Evolutionary conservation across 2,888 invertebrate genomes (phyloP).

Genomic region (Drosophila parthenogenetica): DNA sequence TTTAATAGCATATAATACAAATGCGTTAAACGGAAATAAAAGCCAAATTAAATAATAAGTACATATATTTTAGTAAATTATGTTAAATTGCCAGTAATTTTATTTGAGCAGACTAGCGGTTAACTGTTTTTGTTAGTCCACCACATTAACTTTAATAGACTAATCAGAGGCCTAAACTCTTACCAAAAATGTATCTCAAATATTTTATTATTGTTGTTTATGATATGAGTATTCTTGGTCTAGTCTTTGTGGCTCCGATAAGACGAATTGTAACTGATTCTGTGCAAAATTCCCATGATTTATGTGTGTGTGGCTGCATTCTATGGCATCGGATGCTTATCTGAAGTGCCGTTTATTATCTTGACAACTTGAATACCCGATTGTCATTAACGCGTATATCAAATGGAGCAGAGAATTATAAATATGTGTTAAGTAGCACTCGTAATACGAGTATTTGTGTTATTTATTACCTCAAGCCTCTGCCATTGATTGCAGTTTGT

Average conservation of each 20-base stretch:
- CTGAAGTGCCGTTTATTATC: constrained; percentile 60
- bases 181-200: neutral
- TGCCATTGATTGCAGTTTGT: constrained; percentile 58
- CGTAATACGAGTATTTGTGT: constrained; percentile 20
- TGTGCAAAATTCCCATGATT: constrained; percentile 52
- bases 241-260: constrained; percentile 33
- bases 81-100: constrained; percentile 14
- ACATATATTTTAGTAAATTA: constrained; percentile 11
- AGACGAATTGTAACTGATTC: constrained; percentile 38
- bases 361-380: constrained; percentile 57
- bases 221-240: constrained; percentile 20
- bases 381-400: constrained; percentile 45
- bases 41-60: constrained; percentile 22
- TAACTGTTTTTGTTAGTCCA: too few species aligned
- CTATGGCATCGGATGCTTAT: constrained; percentile 59
- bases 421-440: constrained; percentile 56
- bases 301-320: constrained; percentile 49
- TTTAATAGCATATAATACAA: constrained; percentile 23
- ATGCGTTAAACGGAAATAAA: constrained; percentile 17
- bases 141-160: too few species aligned
- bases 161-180: too few species aligned
- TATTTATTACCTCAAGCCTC: constrained; percentile 46
- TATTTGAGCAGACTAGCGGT: neutral
- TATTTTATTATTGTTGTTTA: constrained; percentile 4
- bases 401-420: constrained; percentile 48